These are phyloP conservation scores for Andrena chrysosceles DNA, from an alignment of 2,888 invertebrate species.

Conservation along the genomic window DNA sequence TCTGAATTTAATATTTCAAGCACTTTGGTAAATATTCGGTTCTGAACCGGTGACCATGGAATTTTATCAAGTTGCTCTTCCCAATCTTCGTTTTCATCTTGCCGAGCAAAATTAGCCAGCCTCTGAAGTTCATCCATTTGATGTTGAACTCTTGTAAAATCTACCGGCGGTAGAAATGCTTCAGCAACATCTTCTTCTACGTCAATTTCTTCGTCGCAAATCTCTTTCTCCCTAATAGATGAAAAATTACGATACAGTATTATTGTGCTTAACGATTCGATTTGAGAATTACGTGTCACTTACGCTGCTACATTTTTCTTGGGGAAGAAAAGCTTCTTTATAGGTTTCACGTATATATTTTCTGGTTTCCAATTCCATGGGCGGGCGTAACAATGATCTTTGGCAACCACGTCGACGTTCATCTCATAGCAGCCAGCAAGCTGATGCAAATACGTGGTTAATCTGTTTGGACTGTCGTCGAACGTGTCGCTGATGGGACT, in stretches of 20 bases:
- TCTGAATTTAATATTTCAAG: conserved; percentile 89
- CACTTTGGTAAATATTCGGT: conserved; percentile 88
- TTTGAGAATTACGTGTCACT: conserved; percentile 14
- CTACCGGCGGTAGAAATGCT: conserved; percentile 86
- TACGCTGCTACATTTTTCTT: conserved; percentile 60
- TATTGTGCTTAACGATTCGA: background rate
- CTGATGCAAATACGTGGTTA: conserved; percentile 80
- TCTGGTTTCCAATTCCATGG: conserved; percentile 90
- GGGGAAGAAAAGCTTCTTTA: conserved; percentile 86
- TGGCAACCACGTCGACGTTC: conserved; percentile 84
- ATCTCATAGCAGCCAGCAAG: conserved; percentile 81
- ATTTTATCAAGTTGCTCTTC: conserved; percentile 88
- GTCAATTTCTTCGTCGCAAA: conserved; percentile 83
- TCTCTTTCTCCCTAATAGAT: conserved; percentile 66
- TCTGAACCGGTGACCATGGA: conserved; percentile 89
- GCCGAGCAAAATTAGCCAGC: conserved; percentile 87
- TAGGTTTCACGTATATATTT: conserved; percentile 87
- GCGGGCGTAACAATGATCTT: conserved; percentile 91
- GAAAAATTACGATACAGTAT: conserved; percentile 15
- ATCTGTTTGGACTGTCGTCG: conserved; percentile 86
- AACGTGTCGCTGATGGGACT: conserved; percentile 84
- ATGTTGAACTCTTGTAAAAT: conserved; percentile 87
- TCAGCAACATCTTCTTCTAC: conserved; percentile 82
- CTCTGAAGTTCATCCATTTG: conserved; percentile 91
- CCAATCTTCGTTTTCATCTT: conserved; percentile 88